Evolutionary conservation across 2,113 vertebrate genomes (phyloP).

Genomic region (Urocitellus parryii): DNA sequence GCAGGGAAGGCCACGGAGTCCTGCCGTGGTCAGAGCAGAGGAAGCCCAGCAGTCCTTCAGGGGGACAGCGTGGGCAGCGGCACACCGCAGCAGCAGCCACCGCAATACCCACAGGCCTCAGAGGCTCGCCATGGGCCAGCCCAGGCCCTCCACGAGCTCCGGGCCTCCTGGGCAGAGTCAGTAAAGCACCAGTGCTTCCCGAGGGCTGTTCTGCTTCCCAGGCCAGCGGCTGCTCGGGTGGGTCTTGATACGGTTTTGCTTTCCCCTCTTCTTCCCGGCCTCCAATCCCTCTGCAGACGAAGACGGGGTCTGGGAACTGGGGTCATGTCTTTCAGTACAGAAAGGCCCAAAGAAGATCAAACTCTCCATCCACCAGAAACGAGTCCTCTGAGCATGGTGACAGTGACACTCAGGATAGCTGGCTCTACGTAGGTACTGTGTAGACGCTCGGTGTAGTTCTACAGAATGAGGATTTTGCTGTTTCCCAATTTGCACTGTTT

Average conservation of each 20-base stretch:
- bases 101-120: fast-evolving
- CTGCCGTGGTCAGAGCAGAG: background rate
- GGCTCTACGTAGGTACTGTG: background rate
- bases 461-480: background rate
- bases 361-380: background rate
- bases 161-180: fast-evolving
- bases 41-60: background rate
- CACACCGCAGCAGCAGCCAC: background rate
- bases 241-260: background rate
- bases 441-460: background rate
- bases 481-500: constrained; percentile 20
- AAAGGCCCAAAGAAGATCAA: constrained; percentile 15
- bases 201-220: background rate
- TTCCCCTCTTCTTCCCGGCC: background rate
- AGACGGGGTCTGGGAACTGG: background rate
- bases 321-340: background rate
- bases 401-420: background rate
- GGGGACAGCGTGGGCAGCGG: too few relatives aligned
- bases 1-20: background rate
- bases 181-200: fast-evolving
- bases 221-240: background rate
- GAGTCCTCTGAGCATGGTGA: background rate
- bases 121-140: background rate
- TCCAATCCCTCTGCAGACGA: background rate
- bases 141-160: fast-evolving